A percentile compares a stretch with the other conserved stretches of the same genome.
These are phyloP conservation scores for Lycopodina hypogea DNA, from an alignment of 37 sponge, comb jelly and placozoan genomes.

Conservation along the genomic window DNA sequence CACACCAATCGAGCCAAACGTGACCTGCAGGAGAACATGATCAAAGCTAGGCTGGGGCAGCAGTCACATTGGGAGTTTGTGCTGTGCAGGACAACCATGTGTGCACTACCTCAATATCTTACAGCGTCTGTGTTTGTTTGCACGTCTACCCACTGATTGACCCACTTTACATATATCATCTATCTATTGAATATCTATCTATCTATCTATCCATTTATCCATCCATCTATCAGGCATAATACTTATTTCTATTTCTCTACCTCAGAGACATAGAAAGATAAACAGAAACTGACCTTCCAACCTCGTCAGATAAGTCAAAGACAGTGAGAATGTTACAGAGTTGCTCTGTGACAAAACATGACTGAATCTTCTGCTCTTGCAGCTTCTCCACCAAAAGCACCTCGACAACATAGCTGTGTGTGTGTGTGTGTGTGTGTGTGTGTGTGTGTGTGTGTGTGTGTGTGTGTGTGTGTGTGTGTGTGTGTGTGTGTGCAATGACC, in stretches of 20 bases:
- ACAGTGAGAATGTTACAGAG: conserved; percentile 39
- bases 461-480: conserved; percentile 1
- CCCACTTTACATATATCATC: too few species aligned
- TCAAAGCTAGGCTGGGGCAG: too few species aligned
- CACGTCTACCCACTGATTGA: too few species aligned
- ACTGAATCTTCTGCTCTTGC: conserved; percentile 19
- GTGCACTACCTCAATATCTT: too few species aligned
- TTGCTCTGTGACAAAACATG: conserved; percentile 61
- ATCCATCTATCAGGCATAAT: too few species aligned
- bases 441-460: not conserved
- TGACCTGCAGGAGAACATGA: conserved; percentile 54
- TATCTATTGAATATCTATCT: too few species aligned
- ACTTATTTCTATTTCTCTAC: too few species aligned
- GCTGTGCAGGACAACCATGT: too few species aligned
- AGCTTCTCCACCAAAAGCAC: conserved; percentile 28
- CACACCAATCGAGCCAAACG: conserved; percentile 31
- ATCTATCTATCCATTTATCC: too few species aligned
- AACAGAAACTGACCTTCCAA: conserved; percentile 56
- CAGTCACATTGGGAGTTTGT: not conserved
- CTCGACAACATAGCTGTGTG: conserved; percentile 30
- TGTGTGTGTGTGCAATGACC: too few species aligned
- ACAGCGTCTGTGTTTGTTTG: too few species aligned
- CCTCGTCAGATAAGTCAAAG: conserved; percentile 74
- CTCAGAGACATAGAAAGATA: not conserved
- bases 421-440: not conserved